A percentile compares a stretch with the other conserved stretches of the same genome.
Evolutionary conservation across 2,888 invertebrate genomes (phyloP).

Genomic region (Julus scanicus): DNA sequence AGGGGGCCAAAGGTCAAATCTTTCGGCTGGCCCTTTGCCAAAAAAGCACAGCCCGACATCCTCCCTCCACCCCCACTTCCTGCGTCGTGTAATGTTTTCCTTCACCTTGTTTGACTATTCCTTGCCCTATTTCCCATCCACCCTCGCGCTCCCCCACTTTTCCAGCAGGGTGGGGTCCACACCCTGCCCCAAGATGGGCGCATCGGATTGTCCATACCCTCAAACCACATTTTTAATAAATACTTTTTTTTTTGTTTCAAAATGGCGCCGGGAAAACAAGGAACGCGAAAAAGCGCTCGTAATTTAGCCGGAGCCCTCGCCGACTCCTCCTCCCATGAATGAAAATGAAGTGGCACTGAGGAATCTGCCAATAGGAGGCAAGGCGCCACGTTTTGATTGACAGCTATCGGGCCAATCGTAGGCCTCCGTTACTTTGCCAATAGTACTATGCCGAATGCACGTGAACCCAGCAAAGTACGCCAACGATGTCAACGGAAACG

Average conservation of each 20-base stretch:
- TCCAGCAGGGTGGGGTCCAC: too few relatives aligned
- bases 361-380: background rate
- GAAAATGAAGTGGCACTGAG: background rate
- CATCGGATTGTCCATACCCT: background rate
- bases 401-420: background rate
- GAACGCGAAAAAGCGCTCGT: background rate
- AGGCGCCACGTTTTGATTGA: background rate
- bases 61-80: conserved; percentile 31
- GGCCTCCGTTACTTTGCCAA: background rate
- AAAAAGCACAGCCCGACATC: background rate
- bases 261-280: background rate
- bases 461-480: background rate
- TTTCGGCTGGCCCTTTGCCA: conserved; percentile 26
- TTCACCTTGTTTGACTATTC: conserved; percentile 26
- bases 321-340: background rate
- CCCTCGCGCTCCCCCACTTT: background rate
- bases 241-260: background rate
- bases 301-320: background rate
- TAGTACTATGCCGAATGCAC: background rate
- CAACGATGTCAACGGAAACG: conserved; percentile 22
- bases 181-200: too few relatives aligned
- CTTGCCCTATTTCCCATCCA: background rate
- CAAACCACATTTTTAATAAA: background rate
- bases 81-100: conserved; percentile 15
- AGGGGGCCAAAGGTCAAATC: background rate